Percentiles rank a stretch among this genome's conserved stretches.
Conservation (phyloP, 1,140 invertebrate genomes). For the Glomeris maerens region DNA sequence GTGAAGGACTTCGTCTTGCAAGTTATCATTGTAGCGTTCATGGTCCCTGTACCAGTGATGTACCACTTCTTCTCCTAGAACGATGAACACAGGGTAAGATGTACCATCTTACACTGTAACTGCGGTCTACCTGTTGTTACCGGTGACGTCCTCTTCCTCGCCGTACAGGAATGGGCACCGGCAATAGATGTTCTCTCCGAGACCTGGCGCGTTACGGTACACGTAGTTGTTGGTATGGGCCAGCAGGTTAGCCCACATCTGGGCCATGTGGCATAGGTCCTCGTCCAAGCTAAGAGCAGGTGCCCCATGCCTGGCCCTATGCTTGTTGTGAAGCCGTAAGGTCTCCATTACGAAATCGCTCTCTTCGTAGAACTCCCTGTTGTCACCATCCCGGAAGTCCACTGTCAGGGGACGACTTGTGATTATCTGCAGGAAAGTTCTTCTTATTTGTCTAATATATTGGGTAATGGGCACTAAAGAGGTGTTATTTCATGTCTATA, state of each 20-base stretch:
- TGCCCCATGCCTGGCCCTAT: neutral
- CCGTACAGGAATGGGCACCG: slow-evolving; percentile 39
- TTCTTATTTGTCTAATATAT: no score
- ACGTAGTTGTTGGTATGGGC: slow-evolving; percentile 60
- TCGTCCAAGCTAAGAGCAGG: neutral
- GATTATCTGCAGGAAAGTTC: no score
- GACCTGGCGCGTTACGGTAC: slow-evolving; percentile 50
- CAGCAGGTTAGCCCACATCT: slow-evolving; percentile 70
- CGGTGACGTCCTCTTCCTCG: slow-evolving; percentile 71
- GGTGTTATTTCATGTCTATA: no score
- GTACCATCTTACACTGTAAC: slow-evolving; percentile 2
- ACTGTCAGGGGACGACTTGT: neutral
- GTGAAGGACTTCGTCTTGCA: slow-evolving; percentile 53
- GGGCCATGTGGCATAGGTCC: slow-evolving; percentile 55
- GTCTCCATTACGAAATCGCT: neutral
- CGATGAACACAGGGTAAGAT: slow-evolving; percentile 11
- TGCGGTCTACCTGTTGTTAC: slow-evolving; percentile 37
- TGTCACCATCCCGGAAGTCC: neutral
- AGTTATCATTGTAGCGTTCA: slow-evolving; percentile 56
- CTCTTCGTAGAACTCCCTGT: neutral
- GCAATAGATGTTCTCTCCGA: slow-evolving; percentile 62
- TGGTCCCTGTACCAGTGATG: slow-evolving; percentile 76
- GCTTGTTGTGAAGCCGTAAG: neutral
- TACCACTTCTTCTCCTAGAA: slow-evolving; percentile 59
- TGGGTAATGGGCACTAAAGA: no score